phyloP scores from a whole-genome alignment of 1,140 invertebrate genomes.

The Macrobrachium nipponense region DNA sequence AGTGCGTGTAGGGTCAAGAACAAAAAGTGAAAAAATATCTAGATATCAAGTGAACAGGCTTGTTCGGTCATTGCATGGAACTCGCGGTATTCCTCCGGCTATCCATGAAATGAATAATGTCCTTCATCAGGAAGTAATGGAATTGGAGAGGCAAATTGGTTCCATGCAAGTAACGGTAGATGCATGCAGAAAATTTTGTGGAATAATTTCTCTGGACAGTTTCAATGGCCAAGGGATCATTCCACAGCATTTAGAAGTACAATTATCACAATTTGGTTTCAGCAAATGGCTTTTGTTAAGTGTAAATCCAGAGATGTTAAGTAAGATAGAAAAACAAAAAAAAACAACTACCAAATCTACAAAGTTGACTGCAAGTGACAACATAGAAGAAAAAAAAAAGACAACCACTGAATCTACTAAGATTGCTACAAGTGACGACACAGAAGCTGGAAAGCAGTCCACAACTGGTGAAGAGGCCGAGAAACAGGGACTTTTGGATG shows the following conservation, averaged over 20 bases:
- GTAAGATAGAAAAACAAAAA: no score
- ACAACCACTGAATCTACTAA: neutral
- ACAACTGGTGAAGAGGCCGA: constrained; percentile 21
- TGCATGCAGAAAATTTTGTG: neutral
- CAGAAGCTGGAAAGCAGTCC: neutral
- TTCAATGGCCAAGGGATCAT: no score
- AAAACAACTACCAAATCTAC: no score
- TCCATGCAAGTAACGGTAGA: neutral
- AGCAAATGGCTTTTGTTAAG: constrained; percentile 1
- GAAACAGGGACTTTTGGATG: no score
- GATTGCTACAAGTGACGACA: neutral
- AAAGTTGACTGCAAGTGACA: no score
- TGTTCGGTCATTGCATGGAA: neutral
- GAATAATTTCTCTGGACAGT: no score
- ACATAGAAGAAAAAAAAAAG: neutral
- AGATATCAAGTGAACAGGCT: constrained; percentile 53
- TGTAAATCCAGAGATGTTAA: neutral
- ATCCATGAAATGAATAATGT: neutral
- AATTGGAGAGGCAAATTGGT: constrained; percentile 1
- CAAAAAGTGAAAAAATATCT: constrained; percentile 73
- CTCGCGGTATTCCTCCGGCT: neutral
- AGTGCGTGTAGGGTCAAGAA: constrained; percentile 80
- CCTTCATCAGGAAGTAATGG: neutral
- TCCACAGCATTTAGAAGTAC: constrained; percentile 2
- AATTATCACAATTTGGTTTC: neutral